Base-by-base conservation (phyloP, 92 coral and sea anemone species). In the Phenganax subtilis region DNA sequence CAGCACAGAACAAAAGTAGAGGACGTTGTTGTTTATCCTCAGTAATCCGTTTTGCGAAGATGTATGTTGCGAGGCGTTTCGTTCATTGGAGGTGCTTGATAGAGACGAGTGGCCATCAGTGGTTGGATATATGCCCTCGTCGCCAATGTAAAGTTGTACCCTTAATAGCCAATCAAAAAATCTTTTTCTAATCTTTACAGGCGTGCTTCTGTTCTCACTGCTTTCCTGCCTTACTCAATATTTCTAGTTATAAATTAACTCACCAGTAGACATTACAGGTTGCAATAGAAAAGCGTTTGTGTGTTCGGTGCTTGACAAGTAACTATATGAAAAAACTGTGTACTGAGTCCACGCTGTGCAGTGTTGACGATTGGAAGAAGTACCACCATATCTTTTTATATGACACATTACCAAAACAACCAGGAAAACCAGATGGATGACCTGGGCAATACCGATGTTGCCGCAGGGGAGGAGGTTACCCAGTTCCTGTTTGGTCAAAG, bases 381-480 rank as follows among this genome's bases (percentile, higher is more conserved):
- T 69, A 77, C 58, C 90, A 87, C 58, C 87, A 77, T 52, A 47
- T 14, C 17, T 55, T 87, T 16, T 59, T 87, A 58, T 87, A 87
- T 72, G 77, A 72, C 59, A 70, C 75, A n/a, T 52, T 9, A 52
- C 75, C 54, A 17, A 47, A 15, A 29, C 51, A 69, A 69, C 74
- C 74, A 70, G 65, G 3, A 27, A 59, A 59, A 59, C 74, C 74
- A 15, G 74, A 68, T 15, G 27, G 12, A n/a, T 51, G 7, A 51
- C 25, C 25, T 20, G 25, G 25, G 25, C 25, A 20, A 20, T 20
- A 10, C 37, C 74, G n/a, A 14, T 20, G 25, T 87, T 54, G 44
- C 54, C 27, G 10, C 86, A 82, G 57, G 87, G 89, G 89, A 83
- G 89, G 89, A 82, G 89, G 89, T 11, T 11, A 55, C 53, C 37